phyloP scores from a whole-genome alignment of 2,888 invertebrate genomes.

The Archips crataeganus region DNA sequence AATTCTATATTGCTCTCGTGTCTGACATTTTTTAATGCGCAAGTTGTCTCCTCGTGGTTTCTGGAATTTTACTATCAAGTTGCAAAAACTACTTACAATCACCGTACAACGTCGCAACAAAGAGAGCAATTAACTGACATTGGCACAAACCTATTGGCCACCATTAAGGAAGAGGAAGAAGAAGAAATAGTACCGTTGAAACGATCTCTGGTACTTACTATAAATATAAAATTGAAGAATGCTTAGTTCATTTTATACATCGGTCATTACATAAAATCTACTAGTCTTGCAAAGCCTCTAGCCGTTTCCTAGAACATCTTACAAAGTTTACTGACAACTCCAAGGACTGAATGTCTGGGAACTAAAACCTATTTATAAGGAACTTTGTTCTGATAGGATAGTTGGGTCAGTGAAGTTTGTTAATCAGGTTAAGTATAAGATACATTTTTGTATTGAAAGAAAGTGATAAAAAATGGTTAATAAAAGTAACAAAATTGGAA shows the following conservation, averaged over 20 bases:
- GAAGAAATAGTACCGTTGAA: neutral
- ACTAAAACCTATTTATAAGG: neutral
- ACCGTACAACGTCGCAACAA: too few species aligned
- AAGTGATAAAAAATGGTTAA: too few species aligned
- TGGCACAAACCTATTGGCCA: too few species aligned
- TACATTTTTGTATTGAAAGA: too few species aligned
- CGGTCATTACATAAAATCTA: neutral
- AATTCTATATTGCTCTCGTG: too few species aligned
- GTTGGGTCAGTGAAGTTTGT: neutral
- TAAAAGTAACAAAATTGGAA: too few species aligned
- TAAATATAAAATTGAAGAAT: conserved; percentile 6
- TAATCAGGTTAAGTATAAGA: neutral
- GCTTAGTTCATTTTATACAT: neutral
- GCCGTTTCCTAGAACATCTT: neutral
- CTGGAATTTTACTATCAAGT: too few species aligned
- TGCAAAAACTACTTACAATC: too few species aligned
- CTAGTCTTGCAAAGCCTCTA: neutral
- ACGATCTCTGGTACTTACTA: neutral
- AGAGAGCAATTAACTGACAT: too few species aligned
- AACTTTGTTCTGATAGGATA: neutral
- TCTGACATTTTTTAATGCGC: too few species aligned
- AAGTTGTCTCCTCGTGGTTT: too few species aligned
- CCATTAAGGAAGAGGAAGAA: too few species aligned
- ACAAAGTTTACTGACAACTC: neutral
- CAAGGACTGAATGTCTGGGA: neutral